A percentile compares a stretch with the other conserved stretches of the same genome.
Evolutionary conservation across 2,113 vertebrate genomes (phyloP).

Genomic region (Calidris pygmaea): DNA sequence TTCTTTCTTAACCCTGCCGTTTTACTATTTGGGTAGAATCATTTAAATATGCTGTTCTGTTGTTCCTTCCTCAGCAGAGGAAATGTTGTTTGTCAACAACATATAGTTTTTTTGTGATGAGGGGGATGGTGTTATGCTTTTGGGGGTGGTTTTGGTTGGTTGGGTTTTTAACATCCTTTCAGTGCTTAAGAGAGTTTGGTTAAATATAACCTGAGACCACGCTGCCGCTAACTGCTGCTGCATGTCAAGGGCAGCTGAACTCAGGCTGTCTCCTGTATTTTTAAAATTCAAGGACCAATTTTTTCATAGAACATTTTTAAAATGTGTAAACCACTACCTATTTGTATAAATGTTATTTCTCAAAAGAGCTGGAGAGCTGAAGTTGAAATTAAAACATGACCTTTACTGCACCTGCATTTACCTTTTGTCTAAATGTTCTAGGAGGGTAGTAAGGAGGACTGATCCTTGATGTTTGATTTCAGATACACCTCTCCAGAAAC

Average conservation of each 20-base stretch:
- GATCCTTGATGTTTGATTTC: neutral
- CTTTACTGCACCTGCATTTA: neutral
- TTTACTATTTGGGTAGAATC: neutral
- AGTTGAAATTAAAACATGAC: neutral
- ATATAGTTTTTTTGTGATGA: neutral
- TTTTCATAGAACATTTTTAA: neutral
- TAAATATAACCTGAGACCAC: neutral
- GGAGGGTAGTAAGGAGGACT: neutral
- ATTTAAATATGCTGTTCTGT: neutral
- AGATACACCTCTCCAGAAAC: neutral
- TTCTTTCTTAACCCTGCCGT: neutral
- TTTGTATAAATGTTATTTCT: neutral
- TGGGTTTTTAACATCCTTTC: neutral
- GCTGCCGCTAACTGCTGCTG: neutral
- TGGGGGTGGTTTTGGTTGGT: accelerated
- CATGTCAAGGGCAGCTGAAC: neutral
- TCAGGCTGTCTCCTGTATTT: neutral
- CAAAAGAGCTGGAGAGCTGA: neutral
- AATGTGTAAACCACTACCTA: neutral
- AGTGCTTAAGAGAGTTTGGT: neutral
- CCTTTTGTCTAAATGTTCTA: neutral
- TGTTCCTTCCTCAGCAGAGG: neutral
- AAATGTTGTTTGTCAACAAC: neutral
- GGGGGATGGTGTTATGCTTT: accelerated
- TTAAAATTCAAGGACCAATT: neutral